phyloP scores from a whole-genome alignment of 2,113 vertebrate genomes.

The Callipepla californica region DNA sequence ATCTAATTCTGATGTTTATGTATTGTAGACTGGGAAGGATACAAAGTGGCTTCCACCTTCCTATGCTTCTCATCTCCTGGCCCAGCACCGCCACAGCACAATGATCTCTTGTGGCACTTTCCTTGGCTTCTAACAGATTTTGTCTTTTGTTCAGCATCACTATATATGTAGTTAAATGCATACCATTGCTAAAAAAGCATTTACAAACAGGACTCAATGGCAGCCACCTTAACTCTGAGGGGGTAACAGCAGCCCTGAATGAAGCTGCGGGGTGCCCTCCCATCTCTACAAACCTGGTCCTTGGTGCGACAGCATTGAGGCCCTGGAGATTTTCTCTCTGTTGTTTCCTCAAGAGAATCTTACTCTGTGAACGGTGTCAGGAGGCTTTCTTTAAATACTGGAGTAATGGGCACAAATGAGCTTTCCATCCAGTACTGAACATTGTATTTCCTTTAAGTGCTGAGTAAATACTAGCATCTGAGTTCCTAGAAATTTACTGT shows the following conservation, averaged over 20 bases:
- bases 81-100: background rate
- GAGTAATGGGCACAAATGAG: background rate
- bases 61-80: background rate
- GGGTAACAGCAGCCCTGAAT: background rate
- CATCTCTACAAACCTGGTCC: background rate
- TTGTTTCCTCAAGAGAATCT: background rate
- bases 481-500: background rate
- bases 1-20: background rate
- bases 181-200: accelerated
- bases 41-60: background rate
- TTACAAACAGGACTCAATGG: accelerated
- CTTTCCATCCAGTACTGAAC: background rate
- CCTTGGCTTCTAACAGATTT: background rate
- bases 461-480: background rate
- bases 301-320: background rate
- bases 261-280: accelerated
- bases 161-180: background rate
- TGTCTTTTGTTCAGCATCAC: background rate
- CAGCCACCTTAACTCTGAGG: background rate
- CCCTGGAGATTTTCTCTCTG: background rate
- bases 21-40: accelerated
- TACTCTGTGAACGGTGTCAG: background rate
- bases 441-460: background rate
- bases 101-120: background rate
- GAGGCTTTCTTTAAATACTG: background rate